Conservation (phyloP, 1,140 invertebrate genomes). For the Listronotus oregonensis region DNA sequence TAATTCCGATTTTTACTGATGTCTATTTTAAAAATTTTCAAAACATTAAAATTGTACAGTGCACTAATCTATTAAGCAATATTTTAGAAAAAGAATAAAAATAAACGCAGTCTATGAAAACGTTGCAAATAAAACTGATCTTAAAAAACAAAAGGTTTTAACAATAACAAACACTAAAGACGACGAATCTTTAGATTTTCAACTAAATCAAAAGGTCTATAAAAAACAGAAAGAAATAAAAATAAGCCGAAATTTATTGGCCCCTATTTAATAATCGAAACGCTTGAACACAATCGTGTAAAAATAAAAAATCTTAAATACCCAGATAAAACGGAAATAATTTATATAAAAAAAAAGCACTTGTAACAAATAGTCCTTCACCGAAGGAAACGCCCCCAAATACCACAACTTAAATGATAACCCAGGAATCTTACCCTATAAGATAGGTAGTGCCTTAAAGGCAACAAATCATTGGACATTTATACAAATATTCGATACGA, state of each 20-base stretch:
- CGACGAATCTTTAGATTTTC: background rate
- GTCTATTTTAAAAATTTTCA: too few relatives aligned
- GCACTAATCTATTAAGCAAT: too few relatives aligned
- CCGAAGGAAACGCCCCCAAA: too few relatives aligned
- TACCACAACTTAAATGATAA: too few relatives aligned
- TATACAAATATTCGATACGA: background rate
- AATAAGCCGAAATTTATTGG: background rate
- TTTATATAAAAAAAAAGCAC: background rate
- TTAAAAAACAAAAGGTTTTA: background rate
- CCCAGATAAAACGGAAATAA: background rate
- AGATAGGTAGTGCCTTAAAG: too few relatives aligned
- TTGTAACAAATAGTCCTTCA: background rate
- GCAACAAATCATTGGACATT: too few relatives aligned
- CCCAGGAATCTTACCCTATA: too few relatives aligned
- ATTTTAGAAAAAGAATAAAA: background rate
- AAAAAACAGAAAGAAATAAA: background rate
- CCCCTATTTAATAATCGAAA: background rate
- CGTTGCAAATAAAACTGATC: too few relatives aligned
- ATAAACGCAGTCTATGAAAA: constrained; percentile 4
- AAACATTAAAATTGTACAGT: too few relatives aligned
- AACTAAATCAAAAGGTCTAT: background rate
- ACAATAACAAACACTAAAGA: background rate
- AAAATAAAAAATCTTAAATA: too few relatives aligned
- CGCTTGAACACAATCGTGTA: background rate
- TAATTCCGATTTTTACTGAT: too few relatives aligned